Base-by-base conservation (phyloP, 2,888 invertebrate genomes). In the Diaphora mendica region DNA sequence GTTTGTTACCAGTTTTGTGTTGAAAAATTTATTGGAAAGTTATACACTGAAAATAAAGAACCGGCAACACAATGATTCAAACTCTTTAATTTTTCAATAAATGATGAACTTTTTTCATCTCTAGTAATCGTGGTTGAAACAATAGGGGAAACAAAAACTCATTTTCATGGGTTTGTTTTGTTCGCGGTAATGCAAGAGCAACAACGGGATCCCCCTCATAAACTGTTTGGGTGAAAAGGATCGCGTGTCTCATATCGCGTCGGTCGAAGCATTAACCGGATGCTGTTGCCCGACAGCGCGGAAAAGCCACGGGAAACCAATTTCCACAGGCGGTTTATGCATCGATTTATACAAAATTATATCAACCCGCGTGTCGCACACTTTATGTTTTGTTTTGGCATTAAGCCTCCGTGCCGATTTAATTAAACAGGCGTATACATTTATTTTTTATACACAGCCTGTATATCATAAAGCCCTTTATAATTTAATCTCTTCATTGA, bases 141-240 rank as follows among this genome's bases (percentile, higher is more conserved):
- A 90, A 92, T 88, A 86, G 84, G 82, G 80, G 85, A 88, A 90
- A 88, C 85, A 88, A 88, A 89, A 90, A 88, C 86, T 86, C 83
- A 88, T 89, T 88, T 89, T 85, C 87, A 88, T 84, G 79, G 81
- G 77, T 85, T 85, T 86, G 88, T 91, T 91, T 91, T 90, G 89
- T 91, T 90, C 87, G 85, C 80, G 85, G 88, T 91, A 91, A 93
- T 91, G 89, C 85, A 90, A 92, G 86, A 92, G 91, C 86, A 92
- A 91, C 91, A 91, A 87, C 83, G 87, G 81, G 87, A 82, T 87
- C 85, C 90, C 90, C 91, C 87, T 89, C 87, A 86, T 89, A 91
- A 91, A 91, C 88, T 86, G 86, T 90, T 89, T 86, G 86, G 84
- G 83, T 87, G 84, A 85, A 87, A 87, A 82, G 82, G 84, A 88